A percentile compares a stretch with the other conserved stretches of the same genome.
phyloP scores from a whole-genome alignment of 64 coral and sea anemone genomes.

The Pocillopora verrucosa region DNA sequence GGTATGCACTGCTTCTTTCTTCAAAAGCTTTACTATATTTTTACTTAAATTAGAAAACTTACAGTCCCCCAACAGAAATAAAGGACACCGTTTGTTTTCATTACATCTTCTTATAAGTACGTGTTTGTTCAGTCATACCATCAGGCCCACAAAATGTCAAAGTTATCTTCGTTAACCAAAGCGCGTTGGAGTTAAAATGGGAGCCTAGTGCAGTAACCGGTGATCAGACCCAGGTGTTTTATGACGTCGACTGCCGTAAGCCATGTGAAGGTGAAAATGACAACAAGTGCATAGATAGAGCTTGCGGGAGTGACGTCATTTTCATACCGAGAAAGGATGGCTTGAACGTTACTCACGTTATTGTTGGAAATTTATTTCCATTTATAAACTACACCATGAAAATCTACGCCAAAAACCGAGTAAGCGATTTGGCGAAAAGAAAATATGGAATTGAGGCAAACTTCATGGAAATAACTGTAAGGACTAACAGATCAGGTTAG shows the following conservation, averaged over 20 bases:
- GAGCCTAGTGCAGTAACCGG: not conserved
- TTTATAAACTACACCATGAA: conserved; percentile 7
- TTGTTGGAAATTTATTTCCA: not conserved
- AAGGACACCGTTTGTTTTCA: no score
- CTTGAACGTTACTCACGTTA: not conserved
- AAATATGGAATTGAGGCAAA: not conserved
- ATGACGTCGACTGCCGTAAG: not conserved
- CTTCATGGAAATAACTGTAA: not conserved
- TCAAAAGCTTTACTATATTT: no score
- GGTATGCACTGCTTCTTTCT: no score
- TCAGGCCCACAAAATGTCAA: not conserved
- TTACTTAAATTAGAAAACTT: no score
- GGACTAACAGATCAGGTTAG: not conserved
- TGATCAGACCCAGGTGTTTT: not conserved
- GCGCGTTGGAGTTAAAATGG: not conserved
- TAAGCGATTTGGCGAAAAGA: not conserved
- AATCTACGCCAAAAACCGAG: not conserved
- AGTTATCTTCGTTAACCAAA: not conserved
- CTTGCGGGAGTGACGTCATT: not conserved
- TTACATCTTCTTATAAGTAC: not conserved
- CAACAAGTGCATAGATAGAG: not conserved
- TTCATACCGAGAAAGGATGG: not conserved
- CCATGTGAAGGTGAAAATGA: not conserved
- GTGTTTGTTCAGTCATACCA: not conserved
- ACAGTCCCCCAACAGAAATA: no score